phyloP scores from a whole-genome alignment of 2,797 vertebrate species.

The Crenichthys baileyi region DNA sequence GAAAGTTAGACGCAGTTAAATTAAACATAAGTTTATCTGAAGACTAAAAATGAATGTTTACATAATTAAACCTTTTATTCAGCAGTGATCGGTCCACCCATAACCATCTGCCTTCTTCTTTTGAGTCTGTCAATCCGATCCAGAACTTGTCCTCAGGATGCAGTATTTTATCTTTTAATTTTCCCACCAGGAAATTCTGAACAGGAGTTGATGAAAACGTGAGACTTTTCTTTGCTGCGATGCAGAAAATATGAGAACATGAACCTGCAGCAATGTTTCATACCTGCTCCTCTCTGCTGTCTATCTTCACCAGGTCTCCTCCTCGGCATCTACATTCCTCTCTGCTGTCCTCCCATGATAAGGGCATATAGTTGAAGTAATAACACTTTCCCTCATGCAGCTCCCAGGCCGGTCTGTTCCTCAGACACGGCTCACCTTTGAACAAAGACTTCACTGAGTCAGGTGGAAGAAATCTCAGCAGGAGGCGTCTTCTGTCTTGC shows the following conservation, averaged over 20 bases:
- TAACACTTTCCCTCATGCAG: constrained; percentile 30
- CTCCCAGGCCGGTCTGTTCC: constrained; percentile 29
- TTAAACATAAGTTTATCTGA: not conserved
- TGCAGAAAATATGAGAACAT: not conserved
- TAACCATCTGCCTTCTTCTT: constrained; percentile 37
- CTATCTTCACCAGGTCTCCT: constrained; percentile 60
- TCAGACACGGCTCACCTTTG: rapidly evolving
- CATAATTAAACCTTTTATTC: not conserved
- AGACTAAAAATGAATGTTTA: not conserved
- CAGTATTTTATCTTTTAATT: no score
- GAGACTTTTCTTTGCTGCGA: not conserved
- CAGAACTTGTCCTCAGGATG: constrained; percentile 50
- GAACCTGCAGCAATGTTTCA: constrained; percentile 8
- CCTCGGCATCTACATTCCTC: no score
- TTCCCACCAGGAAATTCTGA: constrained; percentile 37
- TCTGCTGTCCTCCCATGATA: constrained; percentile 8
- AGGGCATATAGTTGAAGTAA: not conserved
- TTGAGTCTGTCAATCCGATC: constrained; percentile 66
- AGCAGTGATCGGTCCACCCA: constrained; percentile 59
- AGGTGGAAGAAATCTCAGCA: constrained; percentile 6
- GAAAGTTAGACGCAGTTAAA: not conserved
- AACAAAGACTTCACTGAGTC: not conserved
- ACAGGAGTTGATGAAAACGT: not conserved
- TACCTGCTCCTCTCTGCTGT: constrained; percentile 59
- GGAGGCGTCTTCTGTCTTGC: not conserved